Conservation (phyloP, 37 sponge, comb jelly and placozoan genomes). For the Aphrocallistes beatrix region DNA sequence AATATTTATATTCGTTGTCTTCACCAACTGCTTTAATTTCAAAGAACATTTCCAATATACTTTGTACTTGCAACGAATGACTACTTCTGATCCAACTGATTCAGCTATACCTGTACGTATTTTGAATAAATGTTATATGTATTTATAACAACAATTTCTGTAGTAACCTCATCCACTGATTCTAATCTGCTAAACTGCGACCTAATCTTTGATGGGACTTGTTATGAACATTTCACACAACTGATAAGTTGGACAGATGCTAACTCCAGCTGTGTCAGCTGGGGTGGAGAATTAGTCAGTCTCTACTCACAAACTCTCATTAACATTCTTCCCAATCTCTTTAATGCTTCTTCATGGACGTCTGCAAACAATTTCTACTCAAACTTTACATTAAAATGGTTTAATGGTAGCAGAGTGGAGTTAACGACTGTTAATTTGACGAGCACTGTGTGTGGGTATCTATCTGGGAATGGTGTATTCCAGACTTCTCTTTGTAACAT, state of each 20-base stretch:
- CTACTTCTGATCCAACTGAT: no score
- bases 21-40: not conserved
- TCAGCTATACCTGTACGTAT: no score
- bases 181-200: not conserved
- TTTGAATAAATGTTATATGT: not conserved
- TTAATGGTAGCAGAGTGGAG: not conserved
- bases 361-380: not conserved
- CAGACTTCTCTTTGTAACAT: not conserved
- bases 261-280: not conserved
- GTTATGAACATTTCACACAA: not conserved
- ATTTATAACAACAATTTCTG: not conserved
- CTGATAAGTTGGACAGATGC: not conserved
- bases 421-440: not conserved
- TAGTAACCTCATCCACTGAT: not conserved
- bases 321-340: not conserved
- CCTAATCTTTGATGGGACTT: not conserved
- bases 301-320: not conserved
- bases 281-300: conserved; percentile 8
- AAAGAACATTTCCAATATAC: not conserved
- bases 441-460: not conserved
- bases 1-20: no score
- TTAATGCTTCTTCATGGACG: not conserved
- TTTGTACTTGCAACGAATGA: not conserved
- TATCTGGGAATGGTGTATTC: not conserved
- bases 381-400: not conserved